A percentile compares a stretch with the other conserved stretches of the same genome.
These are phyloP conservation scores for Drosophila kohkoa DNA, from an alignment of 1,140 invertebrate genomes.

Conservation along the genomic window DNA sequence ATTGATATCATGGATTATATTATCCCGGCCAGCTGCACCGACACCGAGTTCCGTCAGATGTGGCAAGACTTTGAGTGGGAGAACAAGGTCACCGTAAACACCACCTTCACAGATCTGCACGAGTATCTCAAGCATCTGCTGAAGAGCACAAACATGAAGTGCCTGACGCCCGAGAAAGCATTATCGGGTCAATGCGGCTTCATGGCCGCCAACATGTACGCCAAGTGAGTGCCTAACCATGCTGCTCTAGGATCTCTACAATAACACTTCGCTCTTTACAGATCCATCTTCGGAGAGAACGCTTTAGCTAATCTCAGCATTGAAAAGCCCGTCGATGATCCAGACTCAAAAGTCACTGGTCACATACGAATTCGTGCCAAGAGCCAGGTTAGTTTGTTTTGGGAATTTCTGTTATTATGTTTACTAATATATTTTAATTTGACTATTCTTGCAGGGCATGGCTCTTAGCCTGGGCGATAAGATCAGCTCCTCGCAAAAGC, in stretches of 20 bases:
- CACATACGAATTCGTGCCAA: slow-evolving; percentile 99
- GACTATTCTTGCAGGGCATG: slow-evolving; percentile 91
- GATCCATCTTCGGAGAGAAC: slow-evolving; percentile 99
- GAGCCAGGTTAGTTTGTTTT: slow-evolving; percentile 91
- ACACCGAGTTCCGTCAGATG: slow-evolving; percentile 98
- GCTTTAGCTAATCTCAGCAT: slow-evolving; percentile 99
- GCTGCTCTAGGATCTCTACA: too few species aligned
- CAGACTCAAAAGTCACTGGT: slow-evolving; percentile 95
- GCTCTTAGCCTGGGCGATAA: slow-evolving; percentile 98
- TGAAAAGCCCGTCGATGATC: slow-evolving; percentile 96
- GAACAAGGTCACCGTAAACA: slow-evolving; percentile 99
- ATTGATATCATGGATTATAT: slow-evolving; percentile 99
- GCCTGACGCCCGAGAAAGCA: slow-evolving; percentile 98
- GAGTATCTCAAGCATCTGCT: slow-evolving; percentile 97
- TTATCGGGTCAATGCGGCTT: slow-evolving; percentile 98
- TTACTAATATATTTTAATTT: too few species aligned
- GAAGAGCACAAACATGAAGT: slow-evolving; percentile 99
- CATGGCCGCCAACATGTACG: slow-evolving; percentile 99
- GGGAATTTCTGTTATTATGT: slow-evolving; percentile 22
- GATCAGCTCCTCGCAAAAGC: slow-evolving; percentile 96
- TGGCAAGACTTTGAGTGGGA: slow-evolving; percentile 99
- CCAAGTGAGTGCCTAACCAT: slow-evolving; percentile 85
- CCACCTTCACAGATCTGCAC: slow-evolving; percentile 95
- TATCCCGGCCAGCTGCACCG: slow-evolving; percentile 97
- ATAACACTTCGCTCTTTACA: slow-evolving; percentile 25